Conservation (phyloP, 2,113 vertebrate genomes). For the Syrmaticus mikado region DNA sequence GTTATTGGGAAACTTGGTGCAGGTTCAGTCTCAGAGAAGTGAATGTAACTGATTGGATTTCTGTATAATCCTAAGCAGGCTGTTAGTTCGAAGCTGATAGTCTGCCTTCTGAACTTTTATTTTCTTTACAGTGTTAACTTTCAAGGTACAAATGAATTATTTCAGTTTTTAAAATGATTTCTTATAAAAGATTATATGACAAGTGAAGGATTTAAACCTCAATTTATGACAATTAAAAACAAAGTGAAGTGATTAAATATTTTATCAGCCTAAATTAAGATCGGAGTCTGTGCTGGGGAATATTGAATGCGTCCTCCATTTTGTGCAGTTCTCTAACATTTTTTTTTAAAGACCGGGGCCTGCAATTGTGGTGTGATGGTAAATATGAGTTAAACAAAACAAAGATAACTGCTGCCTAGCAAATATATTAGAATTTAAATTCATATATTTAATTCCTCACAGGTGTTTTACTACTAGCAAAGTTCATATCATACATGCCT, state of each 20-base stretch:
- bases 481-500: neutral
- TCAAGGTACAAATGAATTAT: constrained; percentile 11
- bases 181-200: constrained; percentile 11
- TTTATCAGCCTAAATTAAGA: neutral
- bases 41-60: constrained; percentile 56
- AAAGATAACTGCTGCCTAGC: neutral
- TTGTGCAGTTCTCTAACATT: neutral
- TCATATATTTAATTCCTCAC: neutral
- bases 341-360: neutral
- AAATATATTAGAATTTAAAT: neutral
- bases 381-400: neutral
- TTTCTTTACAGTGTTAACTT: neutral
- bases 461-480: neutral
- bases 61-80: constrained; percentile 41
- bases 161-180: constrained; percentile 29
- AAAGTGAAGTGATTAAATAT: neutral
- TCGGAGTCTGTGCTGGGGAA: neutral
- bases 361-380: neutral
- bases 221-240: neutral
- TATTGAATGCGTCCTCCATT: accelerated
- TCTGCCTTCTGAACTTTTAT: neutral
- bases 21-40: constrained; percentile 47
- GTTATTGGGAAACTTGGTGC: constrained; percentile 46
- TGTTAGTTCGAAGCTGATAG: neutral
- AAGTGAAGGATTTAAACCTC: neutral